A percentile compares a stretch with the other conserved stretches of the same genome.
phyloP scores from a whole-genome alignment of 1,140 invertebrate genomes.

The Phthorimaea operculella region DNA sequence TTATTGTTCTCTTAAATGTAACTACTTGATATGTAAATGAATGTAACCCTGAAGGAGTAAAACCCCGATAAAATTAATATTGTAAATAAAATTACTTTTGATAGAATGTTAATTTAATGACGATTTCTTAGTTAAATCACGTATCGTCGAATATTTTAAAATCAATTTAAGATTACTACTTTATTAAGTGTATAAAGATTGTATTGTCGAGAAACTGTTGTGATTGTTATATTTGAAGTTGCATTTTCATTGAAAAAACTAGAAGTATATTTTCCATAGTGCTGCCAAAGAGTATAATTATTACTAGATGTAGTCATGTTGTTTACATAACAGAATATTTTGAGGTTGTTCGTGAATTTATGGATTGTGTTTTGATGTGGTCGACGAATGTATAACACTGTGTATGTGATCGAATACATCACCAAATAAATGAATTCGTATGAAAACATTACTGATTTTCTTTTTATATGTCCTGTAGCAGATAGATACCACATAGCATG shows the following conservation, averaged over 20 bases:
- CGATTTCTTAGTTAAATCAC: conserved; percentile 30
- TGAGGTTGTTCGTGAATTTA: conserved; percentile 57
- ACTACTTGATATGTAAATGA: conserved; percentile 25
- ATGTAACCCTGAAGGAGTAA: conserved; percentile 52
- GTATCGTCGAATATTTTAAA: conserved; percentile 37
- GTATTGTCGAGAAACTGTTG: conserved; percentile 59
- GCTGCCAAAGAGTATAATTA: conserved; percentile 60
- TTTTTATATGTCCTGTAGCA: too few relatives aligned
- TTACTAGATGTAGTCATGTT: conserved; percentile 59
- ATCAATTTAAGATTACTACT: conserved; percentile 38
- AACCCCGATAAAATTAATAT: conserved; percentile 47
- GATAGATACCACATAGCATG: too few relatives aligned
- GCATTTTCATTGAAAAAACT: conserved; percentile 64
- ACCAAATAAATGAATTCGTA: conserved; percentile 54
- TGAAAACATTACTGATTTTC: conserved; percentile 8
- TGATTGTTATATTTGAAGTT: conserved; percentile 66
- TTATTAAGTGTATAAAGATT: conserved; percentile 35
- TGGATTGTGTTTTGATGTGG: conserved; percentile 54
- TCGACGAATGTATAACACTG: conserved; percentile 43
- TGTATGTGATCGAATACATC: conserved; percentile 52
- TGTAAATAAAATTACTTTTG: conserved; percentile 49
- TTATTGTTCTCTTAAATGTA: conserved; percentile 36
- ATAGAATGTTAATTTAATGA: conserved; percentile 34
- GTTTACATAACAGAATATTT: conserved; percentile 56
- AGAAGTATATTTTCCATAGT: conserved; percentile 67